A percentile compares a stretch with the other conserved stretches of the same genome.
These are phyloP conservation scores for Python bivittatus DNA, from an alignment of 2,113 vertebrate species.

Conservation along the genomic window DNA sequence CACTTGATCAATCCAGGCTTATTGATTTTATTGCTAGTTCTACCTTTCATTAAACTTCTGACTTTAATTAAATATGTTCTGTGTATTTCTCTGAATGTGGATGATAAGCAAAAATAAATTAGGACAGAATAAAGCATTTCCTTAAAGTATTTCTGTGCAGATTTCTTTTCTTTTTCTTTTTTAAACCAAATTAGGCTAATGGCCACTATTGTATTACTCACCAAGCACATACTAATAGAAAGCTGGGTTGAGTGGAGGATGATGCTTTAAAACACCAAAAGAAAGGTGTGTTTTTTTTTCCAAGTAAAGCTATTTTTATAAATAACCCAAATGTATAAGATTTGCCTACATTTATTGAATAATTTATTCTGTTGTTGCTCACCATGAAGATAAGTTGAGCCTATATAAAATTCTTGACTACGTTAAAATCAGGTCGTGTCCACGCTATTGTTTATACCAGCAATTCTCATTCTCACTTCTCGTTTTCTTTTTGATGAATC, in stretches of 20 bases:
- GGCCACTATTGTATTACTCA: neutral
- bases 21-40: constrained; percentile 49
- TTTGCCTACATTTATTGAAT: neutral
- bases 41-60: constrained; percentile 46
- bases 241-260: neutral
- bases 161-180: neutral
- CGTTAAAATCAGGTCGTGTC: neutral
- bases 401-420: neutral
- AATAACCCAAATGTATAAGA: neutral
- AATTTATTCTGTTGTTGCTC: neutral
- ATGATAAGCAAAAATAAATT: constrained; percentile 34
- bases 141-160: constrained; percentile 21
- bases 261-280: neutral
- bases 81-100: constrained; percentile 37
- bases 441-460: neutral
- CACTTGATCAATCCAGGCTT: constrained; percentile 46
- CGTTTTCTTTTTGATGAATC: neutral
- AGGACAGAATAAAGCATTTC: constrained; percentile 34
- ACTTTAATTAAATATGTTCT: constrained; percentile 29
- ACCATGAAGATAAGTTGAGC: neutral
- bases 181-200: constrained; percentile 1
- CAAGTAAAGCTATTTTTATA: neutral
- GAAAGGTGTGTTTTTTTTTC: neutral
- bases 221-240: neutral
- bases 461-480: too few species aligned